phyloP scores from a whole-genome alignment of 2,797 vertebrate species.

The Trematomus bernacchii region DNA sequence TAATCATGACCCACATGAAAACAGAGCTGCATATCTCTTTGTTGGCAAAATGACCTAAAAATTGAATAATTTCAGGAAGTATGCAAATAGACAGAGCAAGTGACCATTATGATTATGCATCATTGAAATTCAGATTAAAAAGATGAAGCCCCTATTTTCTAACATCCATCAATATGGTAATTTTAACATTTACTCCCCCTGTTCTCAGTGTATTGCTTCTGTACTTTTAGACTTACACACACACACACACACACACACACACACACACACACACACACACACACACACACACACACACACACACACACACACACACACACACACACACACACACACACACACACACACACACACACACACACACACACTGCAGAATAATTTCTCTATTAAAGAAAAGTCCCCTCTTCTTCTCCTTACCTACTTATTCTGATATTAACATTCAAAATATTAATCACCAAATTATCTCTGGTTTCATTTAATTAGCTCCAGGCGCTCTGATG shows the following conservation, averaged over 20 bases:
- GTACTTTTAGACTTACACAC: conserved; percentile 79
- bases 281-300: neutral
- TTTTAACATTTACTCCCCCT: conserved; percentile 92
- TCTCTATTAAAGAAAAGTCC: conserved; percentile 73
- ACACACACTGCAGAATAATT: conserved; percentile 69
- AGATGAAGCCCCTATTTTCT: conserved; percentile 83
- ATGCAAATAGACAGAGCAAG: conserved; percentile 80
- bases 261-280: conserved; percentile 32
- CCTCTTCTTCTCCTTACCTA: conserved; percentile 66
- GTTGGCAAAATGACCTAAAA: conserved; percentile 75
- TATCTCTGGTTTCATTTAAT: conserved; percentile 85
- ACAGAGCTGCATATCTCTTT: conserved; percentile 63
- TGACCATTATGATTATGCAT: conserved; percentile 81
- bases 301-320: conserved; percentile 33
- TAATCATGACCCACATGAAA: conserved; percentile 59
- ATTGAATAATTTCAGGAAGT: conserved; percentile 74
- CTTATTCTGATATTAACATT: conserved; percentile 82
- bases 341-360: conserved; percentile 1
- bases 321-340: too few species aligned
- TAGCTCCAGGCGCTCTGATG: conserved; percentile 75
- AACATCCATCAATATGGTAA: conserved; percentile 93
- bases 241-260: conserved; percentile 64
- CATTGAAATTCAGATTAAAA: conserved; percentile 81
- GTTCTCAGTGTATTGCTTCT: conserved; percentile 80
- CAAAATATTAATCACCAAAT: conserved; percentile 87